phyloP scores from a whole-genome alignment of 1,140 invertebrate genomes.

The Lepidurus apus region DNA sequence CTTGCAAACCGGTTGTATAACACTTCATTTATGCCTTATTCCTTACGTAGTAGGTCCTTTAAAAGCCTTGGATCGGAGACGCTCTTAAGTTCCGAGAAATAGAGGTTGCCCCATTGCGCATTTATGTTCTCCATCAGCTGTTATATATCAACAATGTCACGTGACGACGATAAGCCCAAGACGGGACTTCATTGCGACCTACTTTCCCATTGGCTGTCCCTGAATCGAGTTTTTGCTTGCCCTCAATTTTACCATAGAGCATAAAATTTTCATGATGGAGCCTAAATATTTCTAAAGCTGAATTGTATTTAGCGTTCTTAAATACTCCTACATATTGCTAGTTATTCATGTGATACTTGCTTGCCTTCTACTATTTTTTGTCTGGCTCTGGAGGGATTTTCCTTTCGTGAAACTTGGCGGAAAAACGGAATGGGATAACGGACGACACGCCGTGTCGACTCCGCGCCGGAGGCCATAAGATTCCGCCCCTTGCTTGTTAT shows the following conservation, averaged over 20 bases:
- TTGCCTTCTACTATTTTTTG: too few relatives aligned
- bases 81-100: background rate
- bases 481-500: too few relatives aligned
- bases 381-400: too few relatives aligned
- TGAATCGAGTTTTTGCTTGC: background rate
- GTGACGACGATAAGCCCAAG: background rate
- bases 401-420: too few relatives aligned
- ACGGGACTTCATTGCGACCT: background rate
- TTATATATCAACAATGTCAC: conserved; percentile 11
- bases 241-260: background rate
- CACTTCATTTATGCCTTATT: background rate
- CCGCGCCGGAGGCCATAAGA: too few relatives aligned
- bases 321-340: too few relatives aligned
- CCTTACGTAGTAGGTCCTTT: background rate
- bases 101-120: background rate
- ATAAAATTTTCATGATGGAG: background rate
- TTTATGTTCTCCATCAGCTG: conserved; percentile 3
- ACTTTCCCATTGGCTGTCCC: background rate
- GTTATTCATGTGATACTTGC: too few relatives aligned
- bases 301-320: too few relatives aligned
- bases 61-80: background rate
- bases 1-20: background rate
- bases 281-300: too few relatives aligned
- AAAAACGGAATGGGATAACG: too few relatives aligned
- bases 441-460: too few relatives aligned